Evolutionary conservation across 2,888 invertebrate species (phyloP), one percentile per base, ranked within the genome.

Genomic region (Thecocarcelia acutangulata): DNA sequence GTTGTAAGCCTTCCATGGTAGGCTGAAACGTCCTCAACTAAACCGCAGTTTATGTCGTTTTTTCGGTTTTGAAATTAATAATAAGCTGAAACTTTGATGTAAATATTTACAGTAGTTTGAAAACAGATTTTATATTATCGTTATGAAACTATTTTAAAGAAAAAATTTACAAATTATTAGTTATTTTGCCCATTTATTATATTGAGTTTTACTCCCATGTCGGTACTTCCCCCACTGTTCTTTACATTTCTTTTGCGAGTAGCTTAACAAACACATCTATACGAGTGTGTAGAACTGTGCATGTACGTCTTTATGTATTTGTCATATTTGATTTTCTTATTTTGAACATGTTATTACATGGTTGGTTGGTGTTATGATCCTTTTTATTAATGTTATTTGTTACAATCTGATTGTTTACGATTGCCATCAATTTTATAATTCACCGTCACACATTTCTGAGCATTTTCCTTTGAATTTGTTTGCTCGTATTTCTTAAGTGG

Each of bases 341-440:
- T 76, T 76, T 58, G 59, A 52, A 37, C 33, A 76, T 69, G 46
- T 69, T 69, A 46, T 59, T 66, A 46, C 46, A 52, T 59, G 64
- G 52, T 66, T 66, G 37, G 42, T 40, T 78, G 59, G 59, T 73
- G 50, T 52, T 59, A 72, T 64, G 64, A 78, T 78, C 72, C 77
- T 66, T 78, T 56, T 61, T 66, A 52, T 66, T 80, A 58, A 75
- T 75, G 58, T 33, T 33, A 33, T 33, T 70, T 64, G 40, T n/a
- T 63, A 15, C 44, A 21, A 63, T 70, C 56, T 28, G 13, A 64
- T 58, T 63, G 69, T 64, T 77, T 69, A 74, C 44, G 64, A 75
- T 74, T 68, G 48, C 54, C 59, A 63, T 56, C 70, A 59, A 82
- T 78, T 78, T 74, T 74, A 82, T 75, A 78, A 82, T 78, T 82